Conservation (phyloP, 35 echinoderm and acorn worm species). For the Apostichopus japonicus region DNA sequence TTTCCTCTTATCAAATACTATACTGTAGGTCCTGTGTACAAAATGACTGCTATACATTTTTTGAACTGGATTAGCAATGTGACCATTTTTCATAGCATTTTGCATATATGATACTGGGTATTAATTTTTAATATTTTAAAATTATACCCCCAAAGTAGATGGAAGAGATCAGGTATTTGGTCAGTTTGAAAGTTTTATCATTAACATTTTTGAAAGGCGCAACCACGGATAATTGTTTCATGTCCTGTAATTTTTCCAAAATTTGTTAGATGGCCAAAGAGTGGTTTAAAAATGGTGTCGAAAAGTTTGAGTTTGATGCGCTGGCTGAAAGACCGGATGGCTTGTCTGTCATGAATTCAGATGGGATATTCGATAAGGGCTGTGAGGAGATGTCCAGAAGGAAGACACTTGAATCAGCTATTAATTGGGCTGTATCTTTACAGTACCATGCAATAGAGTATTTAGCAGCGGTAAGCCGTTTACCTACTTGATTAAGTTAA, state of each 20-base stretch:
- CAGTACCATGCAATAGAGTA: constrained; percentile 53
- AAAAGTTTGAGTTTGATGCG: constrained; percentile 65
- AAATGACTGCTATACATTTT: too few relatives aligned
- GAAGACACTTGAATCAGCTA: constrained; percentile 21
- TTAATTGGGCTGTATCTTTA: constrained; percentile 47
- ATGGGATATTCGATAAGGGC: constrained; percentile 7
- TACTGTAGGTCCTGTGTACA: too few relatives aligned
- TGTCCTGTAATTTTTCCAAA: neutral
- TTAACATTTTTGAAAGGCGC: too few relatives aligned
- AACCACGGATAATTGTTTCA: too few relatives aligned
- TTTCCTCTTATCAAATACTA: too few relatives aligned
- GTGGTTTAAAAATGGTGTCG: constrained; percentile 63
- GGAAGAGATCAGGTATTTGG: too few relatives aligned
- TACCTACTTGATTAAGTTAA: neutral
- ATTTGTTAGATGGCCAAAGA: constrained; percentile 26
- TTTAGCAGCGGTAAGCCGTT: constrained; percentile 25
- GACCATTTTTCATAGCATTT: too few relatives aligned
- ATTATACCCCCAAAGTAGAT: too few relatives aligned
- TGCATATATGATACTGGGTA: too few relatives aligned
- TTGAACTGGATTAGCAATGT: too few relatives aligned
- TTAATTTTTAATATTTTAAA: too few relatives aligned
- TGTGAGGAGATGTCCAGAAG: constrained; percentile 43
- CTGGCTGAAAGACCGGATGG: constrained; percentile 66
- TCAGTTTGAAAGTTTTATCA: too few relatives aligned
- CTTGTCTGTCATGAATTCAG: constrained; percentile 48